Evolutionary conservation across 2,888 invertebrate genomes (phyloP), one percentile per base, ranked within the genome.

Genomic region (Lochmaea crataegi): DNA sequence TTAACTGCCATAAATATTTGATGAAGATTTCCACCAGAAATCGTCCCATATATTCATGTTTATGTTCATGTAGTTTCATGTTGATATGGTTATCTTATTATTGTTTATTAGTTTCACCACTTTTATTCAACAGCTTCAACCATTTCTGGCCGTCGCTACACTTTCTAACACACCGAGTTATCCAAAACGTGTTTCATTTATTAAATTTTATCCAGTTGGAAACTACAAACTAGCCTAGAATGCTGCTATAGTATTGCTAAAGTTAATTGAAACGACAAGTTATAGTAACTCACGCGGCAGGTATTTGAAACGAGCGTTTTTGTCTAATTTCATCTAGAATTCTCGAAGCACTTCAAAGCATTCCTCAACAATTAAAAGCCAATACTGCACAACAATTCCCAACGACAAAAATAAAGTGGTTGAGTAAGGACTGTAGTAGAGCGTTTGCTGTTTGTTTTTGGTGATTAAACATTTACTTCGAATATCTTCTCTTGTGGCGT

Each of bases 91-190:
- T 11, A 53, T 53, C 10, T 16, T 18, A 16, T 16, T 18, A 53
- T 53, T 18, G 53, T 9, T 18, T 53, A 53, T 18, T 9, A 53
- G 53, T 9, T 16, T 18, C 7, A 53, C 18, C 16, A 53, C 18
- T 53, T 18, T 53, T 18, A 53, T 53, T 53, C 18, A 53, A 16
- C 53, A 53, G 18, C 2, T 18, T 53, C 11, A 53, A 53, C 18
- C 10, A 53, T 53, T 53, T 53, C 16, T 53, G 53, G 3, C 53
- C 18, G 18, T 10, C 18, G 18, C 53, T 18, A 18, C 18, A 53
- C 53, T 53, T 53, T 53, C 53, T 9, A 53, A 18, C 11, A 53
- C 10, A 53, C 53, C 53, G 53, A 53, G 53, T 53, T 53, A 18
- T 16, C 53, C 53, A 16, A 53, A 53, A 53, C 53, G 53, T 53